A percentile compares a stretch with the other conserved stretches of the same genome.
Evolutionary conservation across 2,797 vertebrate genomes (phyloP).

Genomic region (Siniperca undulata): DNA sequence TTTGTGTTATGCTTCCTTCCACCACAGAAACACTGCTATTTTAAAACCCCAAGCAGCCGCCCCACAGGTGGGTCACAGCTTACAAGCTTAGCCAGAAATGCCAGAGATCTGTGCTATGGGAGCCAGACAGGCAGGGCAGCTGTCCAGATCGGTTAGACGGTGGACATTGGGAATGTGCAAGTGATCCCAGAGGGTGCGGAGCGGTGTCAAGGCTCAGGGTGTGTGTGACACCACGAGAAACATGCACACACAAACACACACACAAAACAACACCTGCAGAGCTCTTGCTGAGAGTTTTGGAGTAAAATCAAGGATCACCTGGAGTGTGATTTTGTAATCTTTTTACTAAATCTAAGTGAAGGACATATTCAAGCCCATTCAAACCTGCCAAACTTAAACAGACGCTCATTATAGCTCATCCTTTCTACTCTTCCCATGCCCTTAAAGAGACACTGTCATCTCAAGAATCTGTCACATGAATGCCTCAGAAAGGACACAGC

Average conservation of each 20-base stretch:
- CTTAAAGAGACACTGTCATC: conserved; percentile 49
- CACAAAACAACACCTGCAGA: conserved; percentile 30
- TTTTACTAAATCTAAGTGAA: conserved; percentile 16
- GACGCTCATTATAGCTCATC: conserved; percentile 31
- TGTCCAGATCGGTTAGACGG: conserved; percentile 82
- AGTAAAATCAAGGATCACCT: conserved; percentile 26
- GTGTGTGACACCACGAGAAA: conserved; percentile 38
- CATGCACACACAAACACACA: conserved; percentile 35
- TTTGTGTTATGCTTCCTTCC: conserved; percentile 28
- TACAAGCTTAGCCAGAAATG: conserved; percentile 76
- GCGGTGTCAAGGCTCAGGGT: conserved; percentile 65
- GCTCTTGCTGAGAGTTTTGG: conserved; percentile 13
- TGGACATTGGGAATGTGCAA: conserved; percentile 82
- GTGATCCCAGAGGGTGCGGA: conserved; percentile 74
- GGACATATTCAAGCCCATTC: conserved; percentile 21
- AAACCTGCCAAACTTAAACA: conserved; percentile 39
- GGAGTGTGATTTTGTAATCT: conserved; percentile 7
- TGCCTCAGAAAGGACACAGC: conserved; percentile 19
- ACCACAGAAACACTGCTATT: conserved; percentile 74
- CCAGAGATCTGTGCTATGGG: conserved; percentile 67
- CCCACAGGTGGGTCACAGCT: conserved; percentile 78
- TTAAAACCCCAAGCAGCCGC: conserved; percentile 65
- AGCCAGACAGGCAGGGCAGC: conserved; percentile 78
- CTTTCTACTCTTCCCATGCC: conserved; percentile 34
- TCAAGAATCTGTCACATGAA: conserved; percentile 36